phyloP scores from a whole-genome alignment of 2,888 invertebrate species.

The Hyppa rectilinea region DNA sequence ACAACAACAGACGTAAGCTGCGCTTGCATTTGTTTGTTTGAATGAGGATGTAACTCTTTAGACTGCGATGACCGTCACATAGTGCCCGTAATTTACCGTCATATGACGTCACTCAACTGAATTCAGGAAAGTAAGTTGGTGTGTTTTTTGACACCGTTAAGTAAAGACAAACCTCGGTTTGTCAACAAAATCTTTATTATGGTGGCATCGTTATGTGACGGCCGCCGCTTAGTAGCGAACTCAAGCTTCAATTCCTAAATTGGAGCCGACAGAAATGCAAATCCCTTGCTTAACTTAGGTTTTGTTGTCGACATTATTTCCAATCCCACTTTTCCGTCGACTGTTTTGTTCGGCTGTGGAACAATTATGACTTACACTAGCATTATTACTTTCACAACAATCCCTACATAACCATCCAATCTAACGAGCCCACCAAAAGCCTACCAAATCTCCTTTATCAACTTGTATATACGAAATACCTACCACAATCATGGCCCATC shows the following conservation, averaged over 20 bases:
- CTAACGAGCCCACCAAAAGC: not conserved
- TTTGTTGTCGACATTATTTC: not conserved
- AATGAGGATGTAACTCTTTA: not conserved
- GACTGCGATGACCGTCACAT: not conserved
- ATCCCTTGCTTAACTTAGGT: not conserved
- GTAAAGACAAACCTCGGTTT: no score
- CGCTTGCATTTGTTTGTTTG: not conserved
- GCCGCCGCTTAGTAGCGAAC: not conserved
- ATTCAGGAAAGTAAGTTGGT: not conserved
- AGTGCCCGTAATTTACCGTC: no score
- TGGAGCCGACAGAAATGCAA: not conserved
- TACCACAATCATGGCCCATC: slow-evolving; percentile 40
- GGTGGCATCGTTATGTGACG: not conserved
- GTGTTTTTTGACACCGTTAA: not conserved
- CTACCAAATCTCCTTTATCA: not conserved
- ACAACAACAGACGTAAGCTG: not conserved
- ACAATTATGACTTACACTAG: not conserved
- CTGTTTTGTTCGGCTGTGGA: not conserved
- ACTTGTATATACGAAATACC: not conserved
- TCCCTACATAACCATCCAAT: slow-evolving; percentile 1
- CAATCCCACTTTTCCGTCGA: not conserved
- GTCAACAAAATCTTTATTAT: no score
- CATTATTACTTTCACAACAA: not conserved
- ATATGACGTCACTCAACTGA: no score
- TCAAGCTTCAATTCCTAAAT: not conserved